Evolutionary conservation across 2,797 vertebrate genomes (phyloP), one percentile per base, ranked within the genome.

Genomic region (Streptopelia turtur): DNA sequence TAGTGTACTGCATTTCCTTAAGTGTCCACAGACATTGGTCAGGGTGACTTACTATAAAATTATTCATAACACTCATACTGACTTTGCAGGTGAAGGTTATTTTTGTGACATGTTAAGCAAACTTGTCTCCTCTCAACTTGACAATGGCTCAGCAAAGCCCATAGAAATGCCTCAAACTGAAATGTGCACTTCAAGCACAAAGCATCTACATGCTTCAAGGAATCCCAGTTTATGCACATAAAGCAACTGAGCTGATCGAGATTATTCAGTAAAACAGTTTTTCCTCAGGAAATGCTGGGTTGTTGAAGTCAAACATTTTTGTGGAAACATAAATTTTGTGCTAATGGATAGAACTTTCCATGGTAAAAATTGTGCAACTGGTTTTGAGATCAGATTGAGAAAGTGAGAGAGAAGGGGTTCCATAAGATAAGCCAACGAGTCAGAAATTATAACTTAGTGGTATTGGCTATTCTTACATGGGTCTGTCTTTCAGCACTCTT

Each of bases 21-120:
- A 55, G 45, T 22, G 75, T 66, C 63, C 59, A 53, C 56, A 71
- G 63, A 33, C 24, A 16, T 84, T 68, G 74, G 41, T 64, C n/a
- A 45, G 16, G 13, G 21, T 84, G 52, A 43, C 74, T 82, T 70
- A 21, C 28, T 47, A 61, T 6, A 41, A 59, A 94, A 27, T n/a
- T 70, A 60, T 66, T 84, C 22, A 0, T 31, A 87, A 5, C 17
- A 6, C 21, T 83, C 10, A 0, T 5, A 28, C 35, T 57, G 83
- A 64, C 53, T 79, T 90, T 82, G 31, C 24, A 91, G 85, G 70
- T 90, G 43, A 89, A 74, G 74, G 45, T 87, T 89, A 89, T 93
- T 95, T 94, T 89, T 92, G 68, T 95, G 95, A 94, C 91, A 33
- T 14, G 52, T 93, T 90, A 87, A 93, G 75, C 81, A 85, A 20